A percentile compares a stretch with the other conserved stretches of the same genome.
phyloP scores from a whole-genome alignment of 2,113 vertebrate genomes.

The Polypterus bichir region DNA sequence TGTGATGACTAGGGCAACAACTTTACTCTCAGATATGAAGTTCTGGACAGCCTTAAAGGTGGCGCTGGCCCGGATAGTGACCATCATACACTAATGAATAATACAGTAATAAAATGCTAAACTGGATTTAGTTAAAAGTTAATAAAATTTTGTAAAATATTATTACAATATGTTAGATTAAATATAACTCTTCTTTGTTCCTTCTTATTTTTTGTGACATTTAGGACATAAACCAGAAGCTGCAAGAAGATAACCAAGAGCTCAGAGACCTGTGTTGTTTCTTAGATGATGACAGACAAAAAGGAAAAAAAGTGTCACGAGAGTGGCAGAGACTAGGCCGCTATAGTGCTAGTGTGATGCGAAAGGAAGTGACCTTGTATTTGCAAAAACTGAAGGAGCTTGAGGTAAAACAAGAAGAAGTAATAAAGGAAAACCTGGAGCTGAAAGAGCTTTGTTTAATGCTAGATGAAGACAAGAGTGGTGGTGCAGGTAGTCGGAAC shows the following conservation, averaged over 20 bases:
- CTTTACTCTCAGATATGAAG: no score
- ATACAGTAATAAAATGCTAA: no score
- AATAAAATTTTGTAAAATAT: no score
- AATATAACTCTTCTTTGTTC: slow-evolving; percentile 9
- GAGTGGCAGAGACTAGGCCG: slow-evolving; percentile 93
- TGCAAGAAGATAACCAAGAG: slow-evolving; percentile 95
- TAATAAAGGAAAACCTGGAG: slow-evolving; percentile 84
- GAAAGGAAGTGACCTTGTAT: slow-evolving; percentile 84
- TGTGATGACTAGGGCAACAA: no score
- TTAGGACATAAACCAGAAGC: slow-evolving; percentile 93
- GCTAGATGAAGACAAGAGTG: slow-evolving; percentile 76
- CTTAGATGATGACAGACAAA: slow-evolving; percentile 90
- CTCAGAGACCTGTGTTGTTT: slow-evolving; percentile 92
- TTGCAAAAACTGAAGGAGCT: slow-evolving; percentile 86
- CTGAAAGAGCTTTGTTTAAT: slow-evolving; percentile 85
- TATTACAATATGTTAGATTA: no score
- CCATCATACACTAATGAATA: no score
- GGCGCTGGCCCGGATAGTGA: no score
- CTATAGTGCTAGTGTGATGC: slow-evolving; percentile 79
- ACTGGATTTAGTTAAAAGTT: no score
- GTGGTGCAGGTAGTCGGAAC: slow-evolving; percentile 62
- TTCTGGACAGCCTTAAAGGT: no score
- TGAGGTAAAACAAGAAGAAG: slow-evolving; percentile 77
- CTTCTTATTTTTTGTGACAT: slow-evolving; percentile 25
- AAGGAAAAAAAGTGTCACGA: slow-evolving; percentile 81